Evolutionary conservation across 2,888 invertebrate species (phyloP).

Genomic region (Ormia ochracea): DNA sequence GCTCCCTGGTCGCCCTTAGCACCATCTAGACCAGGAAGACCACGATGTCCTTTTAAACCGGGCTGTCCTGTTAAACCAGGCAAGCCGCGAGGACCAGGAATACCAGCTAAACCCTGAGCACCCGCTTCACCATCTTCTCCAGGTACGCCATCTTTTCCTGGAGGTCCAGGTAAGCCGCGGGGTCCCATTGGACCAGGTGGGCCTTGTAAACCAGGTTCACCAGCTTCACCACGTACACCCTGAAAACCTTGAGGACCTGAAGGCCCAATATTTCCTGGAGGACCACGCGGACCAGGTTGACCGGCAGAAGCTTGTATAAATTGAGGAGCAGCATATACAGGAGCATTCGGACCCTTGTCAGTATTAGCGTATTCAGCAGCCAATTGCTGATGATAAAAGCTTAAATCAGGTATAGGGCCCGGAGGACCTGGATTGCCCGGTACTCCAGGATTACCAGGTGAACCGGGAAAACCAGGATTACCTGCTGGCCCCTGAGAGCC

Average conservation of each 20-base stretch:
- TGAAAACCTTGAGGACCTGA: conserved; percentile 89
- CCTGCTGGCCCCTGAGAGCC: conserved; percentile 76
- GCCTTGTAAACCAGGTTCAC: conserved; percentile 85
- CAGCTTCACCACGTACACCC: conserved; percentile 86
- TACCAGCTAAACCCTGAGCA: conserved; percentile 83
- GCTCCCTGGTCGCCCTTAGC: conserved; percentile 88
- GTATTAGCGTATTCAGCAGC: conserved; percentile 83
- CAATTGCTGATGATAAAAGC: conserved; percentile 84
- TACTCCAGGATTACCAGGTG: conserved; percentile 75
- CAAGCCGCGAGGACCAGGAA: conserved; percentile 85
- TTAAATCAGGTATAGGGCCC: conserved; percentile 78
- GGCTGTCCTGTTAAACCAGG: conserved; percentile 87
- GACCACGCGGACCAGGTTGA: conserved; percentile 87
- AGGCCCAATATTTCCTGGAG: conserved; percentile 81
- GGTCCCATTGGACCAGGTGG: conserved; percentile 84
- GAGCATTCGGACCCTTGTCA: conserved; percentile 85
- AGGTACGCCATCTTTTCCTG: conserved; percentile 84
- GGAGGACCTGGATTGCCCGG: conserved; percentile 81
- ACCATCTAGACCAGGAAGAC: conserved; percentile 87
- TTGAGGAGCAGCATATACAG: conserved; percentile 81
- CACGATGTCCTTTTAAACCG: conserved; percentile 89
- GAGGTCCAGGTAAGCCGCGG: conserved; percentile 84
- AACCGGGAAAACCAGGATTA: conserved; percentile 70
- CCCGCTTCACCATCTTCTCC: conserved; percentile 91
- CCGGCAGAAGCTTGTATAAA: conserved; percentile 89